Percentiles rank a stretch among this genome's conserved stretches.
These are phyloP conservation scores for Epirrhoe alternata DNA, from an alignment of 2,888 invertebrate genomes.

Conservation along the genomic window DNA sequence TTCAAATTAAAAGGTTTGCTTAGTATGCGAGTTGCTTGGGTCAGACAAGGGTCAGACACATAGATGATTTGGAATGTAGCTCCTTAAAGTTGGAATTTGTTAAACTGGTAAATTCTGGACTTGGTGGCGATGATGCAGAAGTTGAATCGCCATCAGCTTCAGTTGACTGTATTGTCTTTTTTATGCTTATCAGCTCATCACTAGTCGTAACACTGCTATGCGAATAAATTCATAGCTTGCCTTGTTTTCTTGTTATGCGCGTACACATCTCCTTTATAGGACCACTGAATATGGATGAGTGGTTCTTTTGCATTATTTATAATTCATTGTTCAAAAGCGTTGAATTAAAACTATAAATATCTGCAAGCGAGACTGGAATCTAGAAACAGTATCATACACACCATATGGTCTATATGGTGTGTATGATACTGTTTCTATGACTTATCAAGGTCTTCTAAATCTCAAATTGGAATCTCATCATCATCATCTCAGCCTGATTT, in stretches of 20 bases:
- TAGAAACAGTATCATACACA: background rate
- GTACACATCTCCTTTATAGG: constrained; percentile 21
- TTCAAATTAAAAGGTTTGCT: no score
- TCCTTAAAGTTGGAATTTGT: no score
- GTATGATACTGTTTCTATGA: no score
- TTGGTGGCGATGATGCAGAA: background rate
- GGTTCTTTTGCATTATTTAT: constrained; percentile 32
- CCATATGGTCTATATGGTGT: no score
- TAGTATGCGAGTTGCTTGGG: no score
- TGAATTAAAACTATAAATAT: constrained; percentile 20
- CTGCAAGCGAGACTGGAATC: constrained; percentile 20
- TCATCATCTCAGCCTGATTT: no score
- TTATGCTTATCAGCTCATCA: constrained; percentile 18
- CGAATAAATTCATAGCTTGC: constrained; percentile 28
- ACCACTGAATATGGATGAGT: constrained; percentile 34
- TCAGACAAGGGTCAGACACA: no score
- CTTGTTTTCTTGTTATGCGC: constrained; percentile 28
- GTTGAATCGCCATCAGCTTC: background rate
- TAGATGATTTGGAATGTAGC: no score
- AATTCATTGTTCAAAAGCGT: constrained; percentile 35
- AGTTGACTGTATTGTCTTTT: constrained; percentile 5
- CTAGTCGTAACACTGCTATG: constrained; percentile 14
- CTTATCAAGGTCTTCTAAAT: background rate
- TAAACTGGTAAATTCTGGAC: no score
- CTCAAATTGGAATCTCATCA: background rate